These are phyloP conservation scores for Glyphotaelius pellucidus DNA, from an alignment of 2,888 invertebrate genomes.

Conservation along the genomic window DNA sequence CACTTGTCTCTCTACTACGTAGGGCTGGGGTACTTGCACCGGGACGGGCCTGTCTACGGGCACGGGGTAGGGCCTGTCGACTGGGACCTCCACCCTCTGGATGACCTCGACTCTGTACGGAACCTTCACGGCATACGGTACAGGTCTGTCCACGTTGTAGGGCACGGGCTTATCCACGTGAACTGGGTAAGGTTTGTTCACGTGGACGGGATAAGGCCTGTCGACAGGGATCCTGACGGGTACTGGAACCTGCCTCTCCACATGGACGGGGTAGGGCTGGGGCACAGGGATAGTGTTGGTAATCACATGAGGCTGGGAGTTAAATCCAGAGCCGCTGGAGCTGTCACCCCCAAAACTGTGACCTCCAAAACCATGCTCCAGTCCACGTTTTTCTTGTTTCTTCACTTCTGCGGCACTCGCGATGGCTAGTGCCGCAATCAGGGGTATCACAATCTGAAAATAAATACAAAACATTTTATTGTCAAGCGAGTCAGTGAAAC, in stretches of 20 bases:
- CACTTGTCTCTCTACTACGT: conserved; percentile 63
- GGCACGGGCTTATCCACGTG: conserved; percentile 61
- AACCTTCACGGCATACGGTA: conserved; percentile 64
- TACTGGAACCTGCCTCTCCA: conserved; percentile 73
- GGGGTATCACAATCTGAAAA: conserved; percentile 8
- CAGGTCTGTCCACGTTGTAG: conserved; percentile 61
- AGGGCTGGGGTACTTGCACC: conserved; percentile 63
- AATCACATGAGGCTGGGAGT: conserved; percentile 51
- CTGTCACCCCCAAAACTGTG: conserved; percentile 33
- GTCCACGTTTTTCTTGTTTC: conserved; percentile 61
- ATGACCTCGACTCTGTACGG: conserved; percentile 63
- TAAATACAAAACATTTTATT: conserved; percentile 4
- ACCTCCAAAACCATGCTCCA: conserved; percentile 48
- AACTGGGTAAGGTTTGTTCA: conserved; percentile 58
- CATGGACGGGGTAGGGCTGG: conserved; percentile 75
- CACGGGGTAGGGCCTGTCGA: conserved; percentile 64
- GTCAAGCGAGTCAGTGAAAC: not conserved
- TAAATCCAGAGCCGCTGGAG: conserved; percentile 14
- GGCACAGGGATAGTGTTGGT: conserved; percentile 72
- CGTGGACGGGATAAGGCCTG: conserved; percentile 60
- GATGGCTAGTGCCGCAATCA: conserved; percentile 21
- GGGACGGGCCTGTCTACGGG: conserved; percentile 61
- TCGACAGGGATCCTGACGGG: conserved; percentile 72
- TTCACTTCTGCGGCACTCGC: conserved; percentile 45
- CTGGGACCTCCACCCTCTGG: conserved; percentile 64